Conservation (phyloP, 64 coral and sea anemone genomes). For the Montipora efflorescens region DNA sequence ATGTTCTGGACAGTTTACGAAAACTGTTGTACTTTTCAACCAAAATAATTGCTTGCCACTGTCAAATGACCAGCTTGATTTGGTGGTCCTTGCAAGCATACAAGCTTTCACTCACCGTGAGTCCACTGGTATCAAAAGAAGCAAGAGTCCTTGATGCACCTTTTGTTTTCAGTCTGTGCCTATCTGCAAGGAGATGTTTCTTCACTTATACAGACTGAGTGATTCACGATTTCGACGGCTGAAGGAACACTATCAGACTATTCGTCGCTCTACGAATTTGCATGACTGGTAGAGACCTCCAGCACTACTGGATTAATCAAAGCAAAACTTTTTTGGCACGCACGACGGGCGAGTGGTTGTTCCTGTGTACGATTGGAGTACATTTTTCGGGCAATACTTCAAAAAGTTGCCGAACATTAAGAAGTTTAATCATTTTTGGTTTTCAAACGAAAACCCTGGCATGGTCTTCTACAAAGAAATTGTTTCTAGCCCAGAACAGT, state of each 20-base stretch:
- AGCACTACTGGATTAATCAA: conserved; percentile 55
- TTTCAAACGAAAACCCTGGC: conserved; percentile 33
- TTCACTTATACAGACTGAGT: conserved; percentile 12
- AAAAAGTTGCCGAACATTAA: conserved; percentile 33
- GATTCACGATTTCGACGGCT: conserved; percentile 21
- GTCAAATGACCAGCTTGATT: conserved; percentile 24
- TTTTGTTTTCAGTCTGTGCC: conserved; percentile 10
- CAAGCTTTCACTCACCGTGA: neutral
- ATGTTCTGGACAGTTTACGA: conserved; percentile 21
- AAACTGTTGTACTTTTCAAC: neutral
- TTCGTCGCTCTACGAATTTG: conserved; percentile 51
- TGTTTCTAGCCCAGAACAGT: neutral
- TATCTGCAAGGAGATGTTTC: conserved; percentile 20
- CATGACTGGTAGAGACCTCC: conserved; percentile 35
- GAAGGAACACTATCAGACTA: conserved; percentile 22
- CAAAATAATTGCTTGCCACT: conserved; percentile 25
- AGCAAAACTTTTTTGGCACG: conserved; percentile 30
- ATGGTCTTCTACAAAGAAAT: conserved; percentile 46
- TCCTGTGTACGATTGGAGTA: conserved; percentile 49
- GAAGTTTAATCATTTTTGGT: conserved; percentile 43
- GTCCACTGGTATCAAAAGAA: conserved; percentile 16
- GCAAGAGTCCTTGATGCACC: conserved; percentile 10
- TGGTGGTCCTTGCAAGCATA: conserved; percentile 16
- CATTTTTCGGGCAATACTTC: conserved; percentile 34
- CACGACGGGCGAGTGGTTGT: conserved; percentile 48